Percentiles rank a stretch among this genome's conserved stretches.
Evolutionary conservation across 2,888 invertebrate species (phyloP).

Genomic region (Anthrax anthrax): DNA sequence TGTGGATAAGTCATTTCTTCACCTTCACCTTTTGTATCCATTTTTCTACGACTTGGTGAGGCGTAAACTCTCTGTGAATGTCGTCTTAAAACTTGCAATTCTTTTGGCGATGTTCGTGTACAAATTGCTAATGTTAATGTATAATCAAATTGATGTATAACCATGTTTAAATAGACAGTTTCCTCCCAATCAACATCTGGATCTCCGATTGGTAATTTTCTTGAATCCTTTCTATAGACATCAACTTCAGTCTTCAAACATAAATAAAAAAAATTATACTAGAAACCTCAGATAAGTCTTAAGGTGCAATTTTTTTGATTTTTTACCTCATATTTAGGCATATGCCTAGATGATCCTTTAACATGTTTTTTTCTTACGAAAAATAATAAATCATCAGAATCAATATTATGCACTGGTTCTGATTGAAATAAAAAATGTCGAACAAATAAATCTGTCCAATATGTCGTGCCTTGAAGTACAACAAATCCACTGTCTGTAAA

Average conservation of each 20-base stretch:
- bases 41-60: slow-evolving; percentile 88
- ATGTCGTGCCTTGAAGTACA: slow-evolving; percentile 80
- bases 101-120: slow-evolving; percentile 92
- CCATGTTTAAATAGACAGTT: slow-evolving; percentile 93
- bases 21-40: slow-evolving; percentile 96
- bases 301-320: neutral
- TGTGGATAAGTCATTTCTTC: slow-evolving; percentile 99
- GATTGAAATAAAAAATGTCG: slow-evolving; percentile 85
- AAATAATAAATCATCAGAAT: slow-evolving; percentile 88
- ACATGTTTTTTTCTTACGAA: slow-evolving; percentile 89
- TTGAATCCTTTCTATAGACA: slow-evolving; percentile 93
- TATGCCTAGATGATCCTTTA: slow-evolving; percentile 70
- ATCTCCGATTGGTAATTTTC: slow-evolving; percentile 91
- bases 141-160: slow-evolving; percentile 98
- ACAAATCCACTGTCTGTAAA: slow-evolving; percentile 81
- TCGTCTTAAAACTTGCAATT: slow-evolving; percentile 85
- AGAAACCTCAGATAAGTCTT: neutral
- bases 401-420: slow-evolving; percentile 59
- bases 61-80: slow-evolving; percentile 94
- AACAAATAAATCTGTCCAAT: slow-evolving; percentile 92
- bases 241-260: slow-evolving; percentile 75
- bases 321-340: slow-evolving; percentile 77
- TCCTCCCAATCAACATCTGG: slow-evolving; percentile 98
- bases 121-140: slow-evolving; percentile 94
- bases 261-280: neutral